Conservation (phyloP, 1,140 invertebrate species). For the Pseudomyrmex sp. region DNA sequence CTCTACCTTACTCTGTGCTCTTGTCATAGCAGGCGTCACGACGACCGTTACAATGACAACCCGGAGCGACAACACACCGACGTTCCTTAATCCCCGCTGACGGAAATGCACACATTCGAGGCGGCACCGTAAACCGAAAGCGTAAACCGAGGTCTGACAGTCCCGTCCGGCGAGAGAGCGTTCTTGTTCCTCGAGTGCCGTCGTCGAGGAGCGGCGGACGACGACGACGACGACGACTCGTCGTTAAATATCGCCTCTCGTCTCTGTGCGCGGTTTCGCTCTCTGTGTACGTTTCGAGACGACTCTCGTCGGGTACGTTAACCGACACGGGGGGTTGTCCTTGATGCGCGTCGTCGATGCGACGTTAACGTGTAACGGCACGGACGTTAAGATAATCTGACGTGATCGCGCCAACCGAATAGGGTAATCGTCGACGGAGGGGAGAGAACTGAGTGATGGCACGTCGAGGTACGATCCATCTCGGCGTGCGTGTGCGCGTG, state of each 20-base stretch:
- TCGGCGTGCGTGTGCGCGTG: conserved; percentile 61
- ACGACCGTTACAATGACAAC: conserved; percentile 49
- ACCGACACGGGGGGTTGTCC: too few species aligned
- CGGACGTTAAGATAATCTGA: not conserved
- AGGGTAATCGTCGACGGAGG: conserved; percentile 36
- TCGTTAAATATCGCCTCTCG: conserved; percentile 32
- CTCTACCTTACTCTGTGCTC: too few species aligned
- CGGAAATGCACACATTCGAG: conserved; percentile 35
- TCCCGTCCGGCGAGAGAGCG: conserved; percentile 15
- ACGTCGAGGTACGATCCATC: conserved; percentile 46
- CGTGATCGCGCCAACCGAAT: conserved; percentile 46
- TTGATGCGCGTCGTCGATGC: too few species aligned
- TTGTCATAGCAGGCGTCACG: conserved; percentile 3
- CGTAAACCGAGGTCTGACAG: conserved; percentile 41
- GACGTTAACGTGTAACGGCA: not conserved
- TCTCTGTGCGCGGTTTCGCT: not conserved
- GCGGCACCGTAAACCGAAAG: conserved; percentile 13
- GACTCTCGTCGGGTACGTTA: too few species aligned
- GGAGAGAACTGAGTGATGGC: conserved; percentile 53
- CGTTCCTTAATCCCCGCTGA: conserved; percentile 41
- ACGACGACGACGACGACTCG: not conserved
- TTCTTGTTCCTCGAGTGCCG: not conserved
- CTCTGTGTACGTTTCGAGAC: too few species aligned
- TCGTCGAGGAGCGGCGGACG: not conserved
- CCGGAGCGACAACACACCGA: conserved; percentile 36